Evolutionary conservation across 2,797 vertebrate species (phyloP).

Genomic region (Rhodeus uyekii): DNA sequence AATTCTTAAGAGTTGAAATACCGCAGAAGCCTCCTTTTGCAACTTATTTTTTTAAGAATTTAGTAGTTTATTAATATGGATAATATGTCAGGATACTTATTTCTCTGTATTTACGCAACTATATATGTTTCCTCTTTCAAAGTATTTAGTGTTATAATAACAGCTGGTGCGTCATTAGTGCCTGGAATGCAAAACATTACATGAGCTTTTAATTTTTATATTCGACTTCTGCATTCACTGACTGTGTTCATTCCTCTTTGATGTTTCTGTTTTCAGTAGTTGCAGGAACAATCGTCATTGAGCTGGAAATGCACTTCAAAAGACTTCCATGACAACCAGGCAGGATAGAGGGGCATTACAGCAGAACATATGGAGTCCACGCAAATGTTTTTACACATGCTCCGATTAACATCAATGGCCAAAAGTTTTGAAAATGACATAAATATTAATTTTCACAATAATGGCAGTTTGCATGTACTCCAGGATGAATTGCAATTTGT

Average conservation of each 20-base stretch:
- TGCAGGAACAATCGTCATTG: neutral
- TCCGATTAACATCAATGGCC: no score
- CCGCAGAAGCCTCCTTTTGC: neutral
- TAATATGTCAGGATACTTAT: no score
- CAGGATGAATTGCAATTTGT: no score
- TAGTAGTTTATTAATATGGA: neutral
- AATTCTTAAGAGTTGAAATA: neutral
- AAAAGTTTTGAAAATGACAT: no score
- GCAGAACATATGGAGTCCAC: no score
- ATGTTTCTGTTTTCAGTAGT: neutral
- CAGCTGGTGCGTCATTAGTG: neutral
- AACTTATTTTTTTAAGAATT: neutral
- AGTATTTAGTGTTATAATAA: no score
- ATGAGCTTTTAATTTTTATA: neutral
- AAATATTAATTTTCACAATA: no score
- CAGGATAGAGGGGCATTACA: neutral
- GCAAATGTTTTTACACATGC: no score
- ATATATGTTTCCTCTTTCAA: no score
- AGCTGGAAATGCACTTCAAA: neutral
- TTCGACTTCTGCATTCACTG: neutral
- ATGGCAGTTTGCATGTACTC: no score
- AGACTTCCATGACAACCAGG: neutral
- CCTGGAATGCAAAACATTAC: neutral
- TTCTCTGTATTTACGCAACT: no score
- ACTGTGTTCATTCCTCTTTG: neutral